Evolutionary conservation across 2,113 vertebrate genomes (phyloP).

Genomic region (Blennius ocellaris): DNA sequence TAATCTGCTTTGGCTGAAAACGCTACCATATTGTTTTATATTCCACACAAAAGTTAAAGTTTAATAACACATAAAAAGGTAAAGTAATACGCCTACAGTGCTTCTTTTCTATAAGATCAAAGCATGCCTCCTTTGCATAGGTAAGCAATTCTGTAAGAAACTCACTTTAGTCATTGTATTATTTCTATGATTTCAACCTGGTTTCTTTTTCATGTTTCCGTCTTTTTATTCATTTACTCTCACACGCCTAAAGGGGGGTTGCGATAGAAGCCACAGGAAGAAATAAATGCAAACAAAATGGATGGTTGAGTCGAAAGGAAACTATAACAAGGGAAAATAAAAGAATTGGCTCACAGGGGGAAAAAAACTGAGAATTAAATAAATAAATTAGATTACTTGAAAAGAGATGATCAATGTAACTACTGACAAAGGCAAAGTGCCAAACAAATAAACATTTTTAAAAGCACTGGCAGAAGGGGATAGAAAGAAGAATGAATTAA

Average conservation of each 20-base stretch:
- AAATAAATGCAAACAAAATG: no score
- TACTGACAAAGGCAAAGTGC: no score
- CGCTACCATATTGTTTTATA: not conserved
- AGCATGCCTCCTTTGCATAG: conserved; percentile 38
- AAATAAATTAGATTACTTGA: no score
- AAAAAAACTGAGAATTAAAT: not conserved
- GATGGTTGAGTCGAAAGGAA: no score
- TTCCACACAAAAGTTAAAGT: not conserved
- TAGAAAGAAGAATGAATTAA: not conserved
- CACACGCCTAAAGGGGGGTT: no score
- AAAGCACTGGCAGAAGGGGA: not conserved
- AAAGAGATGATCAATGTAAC: no score
- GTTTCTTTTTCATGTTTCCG: not conserved
- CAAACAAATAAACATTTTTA: no score
- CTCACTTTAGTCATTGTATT: conserved; percentile 3
- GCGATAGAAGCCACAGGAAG: no score
- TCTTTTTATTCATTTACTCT: not conserved
- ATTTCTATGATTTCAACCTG: not conserved
- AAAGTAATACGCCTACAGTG: conserved; percentile 29
- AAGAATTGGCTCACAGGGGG: not conserved
- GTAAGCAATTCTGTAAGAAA: conserved; percentile 47
- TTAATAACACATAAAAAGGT: conserved; percentile 18
- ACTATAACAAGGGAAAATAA: no score
- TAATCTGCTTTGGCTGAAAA: not conserved
- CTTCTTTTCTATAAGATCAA: conserved; percentile 34